Evolutionary conservation across 2,888 invertebrate species (phyloP).

Genomic region (Cryptocheilus praepositus): DNA sequence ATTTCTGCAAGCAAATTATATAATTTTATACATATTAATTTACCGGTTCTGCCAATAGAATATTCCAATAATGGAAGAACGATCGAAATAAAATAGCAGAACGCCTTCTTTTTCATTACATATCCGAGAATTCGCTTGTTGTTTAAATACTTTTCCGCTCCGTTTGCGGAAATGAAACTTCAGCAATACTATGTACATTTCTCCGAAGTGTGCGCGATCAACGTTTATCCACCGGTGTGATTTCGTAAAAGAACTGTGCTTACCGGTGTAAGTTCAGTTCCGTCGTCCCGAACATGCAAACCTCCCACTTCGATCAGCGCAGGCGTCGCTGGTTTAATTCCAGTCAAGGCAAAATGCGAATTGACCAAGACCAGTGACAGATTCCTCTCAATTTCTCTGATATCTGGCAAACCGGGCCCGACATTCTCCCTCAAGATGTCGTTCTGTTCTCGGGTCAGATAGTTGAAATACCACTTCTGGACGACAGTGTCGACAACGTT

Average conservation of each 20-base stretch:
- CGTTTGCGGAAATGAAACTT: too few relatives aligned
- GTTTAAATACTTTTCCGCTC: too few relatives aligned
- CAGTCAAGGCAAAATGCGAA: constrained; percentile 75
- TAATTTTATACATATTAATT: too few relatives aligned
- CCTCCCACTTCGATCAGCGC: constrained; percentile 77
- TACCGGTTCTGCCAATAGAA: too few relatives aligned
- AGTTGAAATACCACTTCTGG: constrained; percentile 47
- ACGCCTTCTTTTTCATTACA: too few relatives aligned
- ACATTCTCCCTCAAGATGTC: constrained; percentile 52
- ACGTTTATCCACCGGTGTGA: background rate
- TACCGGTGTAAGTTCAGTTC: constrained; percentile 51
- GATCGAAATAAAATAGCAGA: too few relatives aligned
- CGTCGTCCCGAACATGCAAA: constrained; percentile 74
- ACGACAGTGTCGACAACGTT: constrained; percentile 48
- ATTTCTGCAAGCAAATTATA: too few relatives aligned
- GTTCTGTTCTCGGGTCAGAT: constrained; percentile 49
- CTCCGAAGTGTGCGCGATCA: too few relatives aligned
- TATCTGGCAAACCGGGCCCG: constrained; percentile 65
- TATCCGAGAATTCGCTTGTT: too few relatives aligned
- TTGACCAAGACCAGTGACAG: constrained; percentile 76
- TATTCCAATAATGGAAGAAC: too few relatives aligned
- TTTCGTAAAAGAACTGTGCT: constrained; percentile 7
- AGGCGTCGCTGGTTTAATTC: constrained; percentile 73
- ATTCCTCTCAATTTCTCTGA: constrained; percentile 74
- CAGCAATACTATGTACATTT: too few relatives aligned